Base-by-base conservation (phyloP, 2,888 invertebrate genomes). In the Callosobruchus maculatus region DNA sequence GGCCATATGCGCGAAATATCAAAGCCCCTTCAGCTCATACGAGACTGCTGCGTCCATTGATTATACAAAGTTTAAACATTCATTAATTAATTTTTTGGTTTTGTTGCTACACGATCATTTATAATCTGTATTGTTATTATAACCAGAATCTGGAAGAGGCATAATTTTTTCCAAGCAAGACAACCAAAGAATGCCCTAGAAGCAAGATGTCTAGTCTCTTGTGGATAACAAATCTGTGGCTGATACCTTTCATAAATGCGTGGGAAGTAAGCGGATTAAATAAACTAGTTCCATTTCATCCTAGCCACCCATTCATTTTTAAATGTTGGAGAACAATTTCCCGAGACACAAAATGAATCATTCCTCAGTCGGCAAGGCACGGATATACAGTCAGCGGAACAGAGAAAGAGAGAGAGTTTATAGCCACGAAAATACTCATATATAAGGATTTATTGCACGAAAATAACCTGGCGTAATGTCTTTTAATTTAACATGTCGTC, bases 401-500 rank as follows among this genome's bases (percentile, higher is more conserved):
- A 49, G 49, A 49, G 30, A 30, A 9, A 30, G 30, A 30, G 26
- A 49, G 13, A 49, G 49, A 49, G 49, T 49, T 83, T 83, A 83
- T 80, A 81, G 81, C 81, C 81, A 81, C 81, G 83, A 82, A 83
- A 85, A 84, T 82, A 83, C 84, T 85, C 85, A 84, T 84, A 84
- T 84, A 84, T 83, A 84, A 83, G 84, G 85, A 85, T 85, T 85
- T 85, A 85, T 82, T 80, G 81, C 83, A 78, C 76, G 81, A 83
- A 83, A 84, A 84, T 84, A 83, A 82, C 83, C 82, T 82, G 76
- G 80, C 80, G 83, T 84, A 83, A 84, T 84, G 84, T 84, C 85
- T 85, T 85, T 84, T 84, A 85, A 85, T 85, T 85, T 83, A 84
- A 83, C 83, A 83, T 81, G 84, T 84, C 84, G 80, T 81, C 83